Conservation (phyloP, 2,113 vertebrate species). For the Engraulis encrasicolus region DNA sequence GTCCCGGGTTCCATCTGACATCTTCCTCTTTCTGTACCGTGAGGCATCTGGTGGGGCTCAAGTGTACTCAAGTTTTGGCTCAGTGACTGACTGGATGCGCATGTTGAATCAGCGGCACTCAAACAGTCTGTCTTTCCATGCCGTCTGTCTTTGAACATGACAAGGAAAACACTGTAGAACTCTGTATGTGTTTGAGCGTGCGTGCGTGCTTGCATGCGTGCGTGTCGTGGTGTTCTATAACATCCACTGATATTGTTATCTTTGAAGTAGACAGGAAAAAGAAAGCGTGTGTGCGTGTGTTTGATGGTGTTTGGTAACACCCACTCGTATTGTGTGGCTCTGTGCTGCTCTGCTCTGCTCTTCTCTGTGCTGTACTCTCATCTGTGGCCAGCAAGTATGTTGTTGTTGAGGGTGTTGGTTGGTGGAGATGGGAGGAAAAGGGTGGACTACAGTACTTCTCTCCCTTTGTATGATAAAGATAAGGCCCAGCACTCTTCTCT, state of each 20-base stretch:
- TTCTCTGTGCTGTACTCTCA: too few relatives aligned
- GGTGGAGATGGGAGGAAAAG: not conserved
- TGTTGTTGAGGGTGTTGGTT: not conserved
- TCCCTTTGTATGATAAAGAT: not conserved
- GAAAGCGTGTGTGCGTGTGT: not conserved
- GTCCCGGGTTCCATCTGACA: not conserved
- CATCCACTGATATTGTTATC: too few relatives aligned
- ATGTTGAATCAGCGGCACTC: not conserved
- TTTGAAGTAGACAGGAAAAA: too few relatives aligned
- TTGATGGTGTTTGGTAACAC: not conserved
- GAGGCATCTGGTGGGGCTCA: not conserved
- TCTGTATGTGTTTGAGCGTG: not conserved
- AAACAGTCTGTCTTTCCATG: not conserved
- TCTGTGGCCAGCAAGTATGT: not conserved
- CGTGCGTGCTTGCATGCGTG: not conserved
- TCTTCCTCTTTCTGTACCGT: not conserved
- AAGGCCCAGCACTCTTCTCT: not conserved
- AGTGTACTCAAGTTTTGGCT: not conserved
- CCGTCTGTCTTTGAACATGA: not conserved
- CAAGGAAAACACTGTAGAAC: not conserved
- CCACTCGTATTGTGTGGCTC: too few relatives aligned
- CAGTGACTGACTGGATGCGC: not conserved
- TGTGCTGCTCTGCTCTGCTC: too few relatives aligned
- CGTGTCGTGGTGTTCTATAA: too few relatives aligned
- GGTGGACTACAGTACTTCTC: not conserved